Percentiles rank a stretch among this genome's conserved stretches.
Evolutionary conservation across 2,888 invertebrate genomes (phyloP).

Genomic region (Ennomos quercinarius): DNA sequence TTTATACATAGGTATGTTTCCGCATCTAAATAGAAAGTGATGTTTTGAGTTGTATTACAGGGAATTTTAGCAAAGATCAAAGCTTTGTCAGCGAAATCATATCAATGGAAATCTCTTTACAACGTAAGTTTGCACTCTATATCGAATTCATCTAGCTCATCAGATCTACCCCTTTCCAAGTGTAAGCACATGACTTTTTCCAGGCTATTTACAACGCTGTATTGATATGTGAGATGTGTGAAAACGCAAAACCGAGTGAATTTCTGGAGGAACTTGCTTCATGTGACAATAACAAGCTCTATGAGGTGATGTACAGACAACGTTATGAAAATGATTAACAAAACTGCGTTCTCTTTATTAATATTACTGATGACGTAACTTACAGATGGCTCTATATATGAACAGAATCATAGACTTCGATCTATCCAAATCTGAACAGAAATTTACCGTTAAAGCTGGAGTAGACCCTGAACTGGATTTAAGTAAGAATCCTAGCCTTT

Average conservation of each 20-base stretch:
- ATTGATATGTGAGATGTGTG: constrained; percentile 88
- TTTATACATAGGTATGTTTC: too few species aligned
- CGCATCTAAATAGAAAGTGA: too few species aligned
- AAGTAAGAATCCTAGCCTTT: constrained; percentile 73
- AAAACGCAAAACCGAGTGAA: constrained; percentile 74
- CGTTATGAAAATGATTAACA: not conserved
- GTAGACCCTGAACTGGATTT: constrained; percentile 91
- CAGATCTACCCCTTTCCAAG: not conserved
- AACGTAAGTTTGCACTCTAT: constrained; percentile 78
- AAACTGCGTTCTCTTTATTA: not conserved
- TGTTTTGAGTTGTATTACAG: constrained; percentile 61
- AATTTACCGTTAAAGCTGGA: constrained; percentile 90
- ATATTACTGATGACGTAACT: not conserved
- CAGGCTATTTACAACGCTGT: constrained; percentile 90
- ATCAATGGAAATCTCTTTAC: constrained; percentile 90
- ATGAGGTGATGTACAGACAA: constrained; percentile 62
- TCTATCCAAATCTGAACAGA: constrained; percentile 84
- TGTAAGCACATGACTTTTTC: constrained; percentile 35
- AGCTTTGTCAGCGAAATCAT: constrained; percentile 86
- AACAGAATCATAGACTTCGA: constrained; percentile 90
- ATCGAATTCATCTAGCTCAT: too few species aligned
- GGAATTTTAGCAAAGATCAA: constrained; percentile 87
- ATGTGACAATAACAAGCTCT: constrained; percentile 80
- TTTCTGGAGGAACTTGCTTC: constrained; percentile 82
- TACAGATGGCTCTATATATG: constrained; percentile 88